Evolutionary conservation across 2,797 vertebrate species (phyloP), one percentile per base, ranked within the genome.

Genomic region (Tauraco hartlaubi): DNA sequence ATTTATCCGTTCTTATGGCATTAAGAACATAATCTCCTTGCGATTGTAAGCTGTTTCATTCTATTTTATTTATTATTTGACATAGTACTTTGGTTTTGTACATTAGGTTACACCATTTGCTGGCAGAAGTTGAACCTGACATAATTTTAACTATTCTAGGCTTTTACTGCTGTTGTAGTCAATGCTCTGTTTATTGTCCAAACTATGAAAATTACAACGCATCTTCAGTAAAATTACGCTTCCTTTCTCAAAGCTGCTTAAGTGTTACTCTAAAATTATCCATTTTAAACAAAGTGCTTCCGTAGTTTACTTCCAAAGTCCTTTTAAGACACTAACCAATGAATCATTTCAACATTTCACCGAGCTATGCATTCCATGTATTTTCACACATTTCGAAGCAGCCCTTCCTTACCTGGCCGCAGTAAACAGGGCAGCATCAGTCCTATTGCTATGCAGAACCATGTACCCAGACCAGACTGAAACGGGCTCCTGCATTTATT

Each of bases 11-110:
- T 94, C 92, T 92, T 86, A 88, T 1, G 20, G 83, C 55, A 90
- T 94, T 96, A 96, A 88, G 85, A 96, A 90, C 85, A 87, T 96
- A 97, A 96, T 96, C 94, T 55, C 58, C 85, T 95, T 95, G 69
- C 4, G 16, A 72, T 14, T 90, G 61, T 95, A 96, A 96, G 80
- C 78, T 93, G 74, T 23, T 88, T 85, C 92, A 55, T 85, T 93
- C 54, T 85, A 33, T 96, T 96, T 94, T 86, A 91, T 92, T 96
- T 96, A 79, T 85, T 94, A 80, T 91, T 95, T 88, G 51, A 81
- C 68, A 82, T 19, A 79, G 83, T 28, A 35, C 43, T 90, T 94
- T 14, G 16, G 28, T 15, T 93, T 88, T 88, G 31, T 49, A 62
- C 18, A 48, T 44, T 37, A 31, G 41, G 73, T 72, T 81, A 56